Evolutionary conservation across 2,797 vertebrate species (phyloP).

Genomic region (Pristis pectinata): DNA sequence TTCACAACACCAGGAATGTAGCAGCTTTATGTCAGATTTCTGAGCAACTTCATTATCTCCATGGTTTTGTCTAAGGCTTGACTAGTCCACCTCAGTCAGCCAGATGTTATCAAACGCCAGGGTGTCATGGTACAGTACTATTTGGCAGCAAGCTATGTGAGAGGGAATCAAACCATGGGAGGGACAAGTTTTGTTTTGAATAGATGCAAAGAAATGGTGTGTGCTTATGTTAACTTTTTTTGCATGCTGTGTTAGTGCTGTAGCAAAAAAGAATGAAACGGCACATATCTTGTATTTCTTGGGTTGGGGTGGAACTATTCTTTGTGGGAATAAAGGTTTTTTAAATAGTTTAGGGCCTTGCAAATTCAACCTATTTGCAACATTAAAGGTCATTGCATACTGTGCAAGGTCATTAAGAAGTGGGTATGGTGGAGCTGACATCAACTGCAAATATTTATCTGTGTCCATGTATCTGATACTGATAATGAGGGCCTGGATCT

Average conservation of each 20-base stretch:
- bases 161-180: background rate
- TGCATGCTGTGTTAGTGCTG: background rate
- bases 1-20: background rate
- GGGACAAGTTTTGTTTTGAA: background rate
- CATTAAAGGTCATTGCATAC: background rate
- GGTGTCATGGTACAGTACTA: background rate
- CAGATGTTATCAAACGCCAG: background rate
- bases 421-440: no score
- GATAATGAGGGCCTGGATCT: background rate
- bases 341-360: background rate
- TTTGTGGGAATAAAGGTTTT: background rate
- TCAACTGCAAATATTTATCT: background rate
- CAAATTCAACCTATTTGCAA: background rate
- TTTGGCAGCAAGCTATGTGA: slow-evolving; percentile 16
- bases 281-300: background rate
- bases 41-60: background rate
- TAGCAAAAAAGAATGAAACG: background rate
- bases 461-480: background rate
- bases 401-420: background rate
- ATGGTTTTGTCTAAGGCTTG: background rate
- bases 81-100: background rate
- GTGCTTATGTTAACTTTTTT: background rate
- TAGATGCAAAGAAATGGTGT: background rate
- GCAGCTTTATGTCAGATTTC: background rate
- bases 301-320: no score